phyloP scores from a whole-genome alignment of 2,113 vertebrate species.

The Megalops atlanticus region DNA sequence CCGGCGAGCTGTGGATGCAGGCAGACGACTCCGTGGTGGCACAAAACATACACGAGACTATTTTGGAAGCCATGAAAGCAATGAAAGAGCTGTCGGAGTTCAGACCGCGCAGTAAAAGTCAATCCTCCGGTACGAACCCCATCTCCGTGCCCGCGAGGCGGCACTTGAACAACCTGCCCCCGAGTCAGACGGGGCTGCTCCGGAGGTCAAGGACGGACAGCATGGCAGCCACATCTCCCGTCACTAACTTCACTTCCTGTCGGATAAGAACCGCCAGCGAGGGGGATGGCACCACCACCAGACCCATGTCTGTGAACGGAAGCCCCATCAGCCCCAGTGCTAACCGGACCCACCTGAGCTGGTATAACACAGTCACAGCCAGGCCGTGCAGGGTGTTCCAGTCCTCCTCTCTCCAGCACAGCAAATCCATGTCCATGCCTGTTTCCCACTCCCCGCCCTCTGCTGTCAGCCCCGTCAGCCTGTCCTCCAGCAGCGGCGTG shows the following conservation, averaged over 20 bases:
- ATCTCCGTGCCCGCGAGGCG: conserved; percentile 75
- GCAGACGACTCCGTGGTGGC: conserved; percentile 95
- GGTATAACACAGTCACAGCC: conserved; percentile 73
- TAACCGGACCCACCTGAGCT: conserved; percentile 70
- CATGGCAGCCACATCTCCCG: conserved; percentile 65
- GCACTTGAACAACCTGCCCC: conserved; percentile 78
- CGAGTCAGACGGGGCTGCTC: conserved; percentile 79
- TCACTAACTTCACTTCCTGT: conserved; percentile 66
- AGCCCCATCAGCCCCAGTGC: conserved; percentile 80
- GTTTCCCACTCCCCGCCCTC: conserved; percentile 81
- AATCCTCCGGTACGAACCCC: conserved; percentile 82
- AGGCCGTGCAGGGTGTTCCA: conserved; percentile 65
- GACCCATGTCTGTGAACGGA: conserved; percentile 72
- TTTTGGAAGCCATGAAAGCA: conserved; percentile 94
- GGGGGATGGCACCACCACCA: conserved; percentile 71
- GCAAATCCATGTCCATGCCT: conserved; percentile 83
- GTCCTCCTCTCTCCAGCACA: conserved; percentile 71
- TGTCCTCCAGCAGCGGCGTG: conserved; percentile 81
- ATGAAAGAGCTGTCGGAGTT: conserved; percentile 94
- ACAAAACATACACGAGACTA: conserved; percentile 97
- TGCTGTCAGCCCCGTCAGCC: conserved; percentile 81
- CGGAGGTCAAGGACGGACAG: conserved; percentile 76
- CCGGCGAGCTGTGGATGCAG: conserved; percentile 98
- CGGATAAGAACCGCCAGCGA: conserved; percentile 83
- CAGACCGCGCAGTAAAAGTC: conserved; percentile 94